phyloP scores from a whole-genome alignment of 2,797 vertebrate species.

The Carduelis carduelis region DNA sequence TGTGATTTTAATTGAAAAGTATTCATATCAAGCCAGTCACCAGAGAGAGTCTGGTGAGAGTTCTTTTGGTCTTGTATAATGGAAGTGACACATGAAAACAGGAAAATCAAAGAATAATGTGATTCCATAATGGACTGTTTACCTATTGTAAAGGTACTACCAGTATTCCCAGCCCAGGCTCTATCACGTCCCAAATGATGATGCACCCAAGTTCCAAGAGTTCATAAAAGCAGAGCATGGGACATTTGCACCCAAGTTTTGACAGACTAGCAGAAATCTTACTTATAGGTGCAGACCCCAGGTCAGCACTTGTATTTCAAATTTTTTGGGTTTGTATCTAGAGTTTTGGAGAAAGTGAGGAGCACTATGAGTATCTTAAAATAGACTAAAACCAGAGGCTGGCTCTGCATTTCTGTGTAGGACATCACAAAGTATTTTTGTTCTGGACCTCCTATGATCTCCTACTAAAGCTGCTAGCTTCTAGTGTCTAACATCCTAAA shows the following conservation, averaged over 20 bases:
- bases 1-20: not conserved
- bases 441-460: not conserved
- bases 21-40: not conserved
- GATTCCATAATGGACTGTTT: not conserved
- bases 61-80: not conserved
- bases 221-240: not conserved
- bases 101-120: not conserved
- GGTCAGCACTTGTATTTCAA: not conserved
- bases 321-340: not conserved
- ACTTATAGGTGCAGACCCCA: rapidly evolving
- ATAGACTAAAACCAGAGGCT: not conserved
- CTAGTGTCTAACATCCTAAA: not conserved
- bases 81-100: not conserved
- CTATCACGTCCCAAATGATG: not conserved
- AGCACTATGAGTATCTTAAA: not conserved
- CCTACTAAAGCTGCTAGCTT: not conserved
- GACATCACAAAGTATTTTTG: not conserved
- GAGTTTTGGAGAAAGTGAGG: not conserved
- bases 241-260: not conserved
- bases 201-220: not conserved
- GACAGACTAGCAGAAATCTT: not conserved
- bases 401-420: not conserved
- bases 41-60: not conserved
- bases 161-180: not conserved
- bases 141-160: not conserved